phyloP scores from a whole-genome alignment of 2,113 vertebrate species.

The Oreochromis spilurus region DNA sequence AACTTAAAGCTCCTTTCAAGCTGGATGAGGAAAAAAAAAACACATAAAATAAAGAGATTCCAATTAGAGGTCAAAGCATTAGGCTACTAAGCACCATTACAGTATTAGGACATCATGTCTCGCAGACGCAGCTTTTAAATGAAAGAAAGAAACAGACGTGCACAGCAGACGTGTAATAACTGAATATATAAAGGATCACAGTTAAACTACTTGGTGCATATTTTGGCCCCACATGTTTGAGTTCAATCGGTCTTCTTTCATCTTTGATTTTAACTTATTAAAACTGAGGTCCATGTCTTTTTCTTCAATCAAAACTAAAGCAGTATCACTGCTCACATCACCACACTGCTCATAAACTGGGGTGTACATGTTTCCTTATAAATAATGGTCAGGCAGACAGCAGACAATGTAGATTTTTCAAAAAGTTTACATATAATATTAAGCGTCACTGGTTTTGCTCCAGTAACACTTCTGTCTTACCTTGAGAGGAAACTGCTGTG shows the following conservation, averaged over 20 bases:
- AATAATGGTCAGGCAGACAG: not conserved
- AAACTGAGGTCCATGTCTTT: not conserved
- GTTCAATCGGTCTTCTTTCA: not conserved
- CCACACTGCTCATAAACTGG: not conserved
- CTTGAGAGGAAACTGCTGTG: conserved; percentile 95
- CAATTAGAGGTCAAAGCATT: not conserved
- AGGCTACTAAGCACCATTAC: not conserved
- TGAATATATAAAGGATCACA: not conserved
- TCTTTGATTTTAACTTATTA: not conserved
- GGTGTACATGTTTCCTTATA: not conserved
- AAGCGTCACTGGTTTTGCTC: not conserved
- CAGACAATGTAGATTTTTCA: not conserved
- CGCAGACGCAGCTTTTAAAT: not conserved
- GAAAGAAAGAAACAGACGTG: not conserved
- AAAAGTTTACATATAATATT: not conserved
- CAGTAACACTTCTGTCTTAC: conserved; percentile 49
- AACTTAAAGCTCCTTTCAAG: conserved; percentile 93
- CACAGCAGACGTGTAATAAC: not conserved
- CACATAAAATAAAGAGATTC: not conserved
- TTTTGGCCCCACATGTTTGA: not conserved
- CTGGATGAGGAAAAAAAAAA: conserved; percentile 53
- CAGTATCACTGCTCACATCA: not conserved
- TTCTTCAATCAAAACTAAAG: not conserved
- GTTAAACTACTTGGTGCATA: not conserved
- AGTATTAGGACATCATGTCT: not conserved